Evolutionary conservation across 2,113 vertebrate species (phyloP), one percentile per base, ranked within the genome.

Genomic region (Dipodomys stephensi): DNA sequence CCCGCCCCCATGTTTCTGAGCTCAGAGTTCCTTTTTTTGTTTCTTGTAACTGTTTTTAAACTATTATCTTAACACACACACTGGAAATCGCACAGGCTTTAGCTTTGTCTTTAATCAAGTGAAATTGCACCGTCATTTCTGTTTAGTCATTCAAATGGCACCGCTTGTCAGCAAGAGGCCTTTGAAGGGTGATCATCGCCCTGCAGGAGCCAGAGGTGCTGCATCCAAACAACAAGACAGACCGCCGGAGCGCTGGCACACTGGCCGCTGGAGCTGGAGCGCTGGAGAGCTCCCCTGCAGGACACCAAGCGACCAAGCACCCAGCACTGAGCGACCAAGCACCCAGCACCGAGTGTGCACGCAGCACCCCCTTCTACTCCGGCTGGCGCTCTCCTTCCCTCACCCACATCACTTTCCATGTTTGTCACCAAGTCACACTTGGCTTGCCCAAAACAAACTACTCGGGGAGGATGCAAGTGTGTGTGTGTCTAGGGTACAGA

Each of bases 131-230:
- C 85, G 88, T 97, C 65, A 97, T 97, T 97, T 97, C 53, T 97
- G 96, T 97, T 95, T 92, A 96, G 69, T 94, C 96, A 96, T 95
- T 97, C 49, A 96, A 88, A 83, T 69, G 96, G 96, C 71, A 96
- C 97, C 97, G 97, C 97, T 94, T 95, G 94, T 93, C 96, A 98
- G 91, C 97, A 97, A 98, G 97, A 98, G 93, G 53, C 88, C 84
- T 93, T 86, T 28, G 78, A 82, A 96, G 85, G 64, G 82, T 84
- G 91, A 88, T 96, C 53, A 92, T 95, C 88, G 87, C 92, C 53
- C 53, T 57, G 53, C 53, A 57, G 53, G 53, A 57, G 53, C 8
- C 49, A 12, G 9, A 49, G 49, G 49, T 0, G 49, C 12, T 49
- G 12, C 49, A 49, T 49, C 49, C 39, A 39, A 39, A 39, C 39